Conservation (phyloP, 2,888 invertebrate genomes). For the Agonopterix heracliana region DNA sequence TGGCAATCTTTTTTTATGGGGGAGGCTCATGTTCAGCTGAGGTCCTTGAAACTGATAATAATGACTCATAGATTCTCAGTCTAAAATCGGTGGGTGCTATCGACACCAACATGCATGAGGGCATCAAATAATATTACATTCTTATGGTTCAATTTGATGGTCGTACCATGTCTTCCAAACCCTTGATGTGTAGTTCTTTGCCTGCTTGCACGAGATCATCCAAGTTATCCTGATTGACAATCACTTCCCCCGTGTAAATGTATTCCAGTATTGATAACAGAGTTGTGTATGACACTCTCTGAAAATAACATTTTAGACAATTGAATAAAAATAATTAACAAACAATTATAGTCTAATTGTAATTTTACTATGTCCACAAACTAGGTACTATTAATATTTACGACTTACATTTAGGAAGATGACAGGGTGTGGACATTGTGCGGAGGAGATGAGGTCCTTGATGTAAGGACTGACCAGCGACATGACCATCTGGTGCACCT, state of each 20-base stretch:
- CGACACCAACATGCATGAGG: no score
- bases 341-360: no score
- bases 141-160: no score
- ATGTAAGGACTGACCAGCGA: constrained; percentile 64
- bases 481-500: constrained; percentile 62
- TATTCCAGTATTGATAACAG: constrained; percentile 54
- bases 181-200: constrained; percentile 54
- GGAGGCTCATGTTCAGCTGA: no score
- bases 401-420: constrained; percentile 62
- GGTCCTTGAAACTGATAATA: no score
- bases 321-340: no score
- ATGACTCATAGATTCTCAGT: no score
- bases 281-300: constrained; percentile 57
- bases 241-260: constrained; percentile 59
- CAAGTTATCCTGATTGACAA: constrained; percentile 43
- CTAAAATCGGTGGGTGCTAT: no score
- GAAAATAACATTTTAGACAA: constrained; percentile 22
- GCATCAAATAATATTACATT: no score
- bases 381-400: neutral
- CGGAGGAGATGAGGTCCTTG: constrained; percentile 55
- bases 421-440: constrained; percentile 57
- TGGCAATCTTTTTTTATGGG: no score
- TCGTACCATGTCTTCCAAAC: constrained; percentile 50
- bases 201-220: constrained; percentile 46
- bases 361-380: no score